These are phyloP conservation scores for human (Homo sapiens) DNA, from an alignment of 2,113 vertebrate species.

Conservation along the genomic window DNA sequence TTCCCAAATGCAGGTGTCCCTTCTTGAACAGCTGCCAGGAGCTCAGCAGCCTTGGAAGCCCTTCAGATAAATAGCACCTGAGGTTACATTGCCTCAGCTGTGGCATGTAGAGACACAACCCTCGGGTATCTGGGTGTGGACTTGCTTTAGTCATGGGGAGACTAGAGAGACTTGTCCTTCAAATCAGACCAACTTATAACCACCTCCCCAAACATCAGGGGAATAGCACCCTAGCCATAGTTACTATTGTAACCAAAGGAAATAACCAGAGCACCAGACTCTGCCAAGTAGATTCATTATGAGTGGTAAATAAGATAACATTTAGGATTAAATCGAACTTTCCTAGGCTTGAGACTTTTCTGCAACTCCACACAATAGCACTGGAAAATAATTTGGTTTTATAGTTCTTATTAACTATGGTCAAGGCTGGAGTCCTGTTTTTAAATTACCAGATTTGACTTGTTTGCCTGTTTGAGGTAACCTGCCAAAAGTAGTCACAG, in stretches of 20 bases:
- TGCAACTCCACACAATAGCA: neutral
- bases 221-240: neutral
- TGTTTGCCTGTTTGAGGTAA: neutral
- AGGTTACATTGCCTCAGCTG: slow-evolving; percentile 70
- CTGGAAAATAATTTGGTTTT: neutral
- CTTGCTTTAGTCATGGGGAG: slow-evolving; percentile 72
- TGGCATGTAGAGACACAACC: slow-evolving; percentile 81
- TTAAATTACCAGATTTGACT: neutral
- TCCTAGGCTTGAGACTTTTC: neutral
- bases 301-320: neutral
- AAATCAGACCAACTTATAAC: slow-evolving; percentile 43
- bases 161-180: slow-evolving; percentile 67
- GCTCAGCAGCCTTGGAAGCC: slow-evolving; percentile 61
- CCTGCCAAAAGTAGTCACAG: neutral
- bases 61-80: slow-evolving; percentile 75
- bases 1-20: slow-evolving; percentile 19
- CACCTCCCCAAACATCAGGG: neutral
- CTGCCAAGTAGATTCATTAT: neutral
- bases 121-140: slow-evolving; percentile 81
- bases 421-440: slow-evolving; percentile 12
- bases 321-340: neutral
- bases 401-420: neutral
- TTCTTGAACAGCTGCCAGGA: slow-evolving; percentile 55
- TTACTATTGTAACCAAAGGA: slow-evolving; percentile 15
- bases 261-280: neutral